Base-by-base conservation (phyloP, 2,888 invertebrate genomes). In the Polia nebulosa region DNA sequence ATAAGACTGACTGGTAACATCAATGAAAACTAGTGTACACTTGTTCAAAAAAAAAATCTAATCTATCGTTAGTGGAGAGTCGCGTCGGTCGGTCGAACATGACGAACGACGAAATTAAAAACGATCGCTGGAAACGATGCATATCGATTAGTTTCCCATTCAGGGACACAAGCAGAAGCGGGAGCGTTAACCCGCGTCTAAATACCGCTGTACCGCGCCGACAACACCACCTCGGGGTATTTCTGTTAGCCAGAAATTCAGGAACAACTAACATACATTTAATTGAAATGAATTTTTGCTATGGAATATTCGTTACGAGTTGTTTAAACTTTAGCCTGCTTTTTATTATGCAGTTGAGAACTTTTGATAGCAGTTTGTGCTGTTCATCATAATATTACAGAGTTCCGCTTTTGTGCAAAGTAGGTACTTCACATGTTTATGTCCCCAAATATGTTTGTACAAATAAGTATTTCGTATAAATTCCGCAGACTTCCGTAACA, bases 31-130 rank as follows among this genome's bases (percentile, higher is more conserved):
- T 65, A 47, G 47, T 56, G 55, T 49, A 32, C 45, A 62, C 73
- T 66, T 73, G 57, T 62, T n/a, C 7, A 69, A 72, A 79, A 72
- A 63, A 55, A 60, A 75, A 67, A 65, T 53, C 68, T 56, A 80
- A 77, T 82, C 65, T 58, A 72, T 62, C 67, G 69, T 67, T 82
- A 68, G 62, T 71, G 71, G 45, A 80, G 56, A 56, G 20, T 17
- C 52, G 56, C 60, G 69, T 70, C 71, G 64, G 49, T 56, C 55
- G 62, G 62, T 70, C 61, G 58, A 57, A 77, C 76, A 77, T 80
- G 80, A 77, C 80, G 75, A 80, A 61, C 77, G 78, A 75, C 80
- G 80, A 82, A 88, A 88, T 89, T 85, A 87, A 90, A 88, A 87
- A 80, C 80, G 78, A 75, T 80, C 79, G 72, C 53, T 67, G 58